phyloP scores from a whole-genome alignment of 2,113 vertebrate species.

The Aegotheles bennettii region DNA sequence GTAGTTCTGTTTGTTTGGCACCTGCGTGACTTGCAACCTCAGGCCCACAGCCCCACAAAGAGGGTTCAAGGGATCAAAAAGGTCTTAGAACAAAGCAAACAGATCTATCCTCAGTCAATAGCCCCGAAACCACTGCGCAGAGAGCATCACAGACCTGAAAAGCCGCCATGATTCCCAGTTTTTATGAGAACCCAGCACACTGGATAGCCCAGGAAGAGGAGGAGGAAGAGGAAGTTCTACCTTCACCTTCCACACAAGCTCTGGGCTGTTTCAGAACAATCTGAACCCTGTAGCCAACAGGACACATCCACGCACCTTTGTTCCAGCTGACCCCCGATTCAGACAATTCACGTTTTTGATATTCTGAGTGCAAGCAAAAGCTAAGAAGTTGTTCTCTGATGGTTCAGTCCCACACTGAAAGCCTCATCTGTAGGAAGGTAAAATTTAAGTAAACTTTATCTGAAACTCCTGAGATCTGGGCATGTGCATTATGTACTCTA shows the following conservation, averaged over 20 bases:
- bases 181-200: background rate
- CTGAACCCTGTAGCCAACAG: background rate
- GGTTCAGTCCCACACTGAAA: rapidly evolving
- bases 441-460: background rate
- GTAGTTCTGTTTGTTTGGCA: rapidly evolving
- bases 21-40: background rate
- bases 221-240: background rate
- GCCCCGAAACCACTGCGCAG: background rate
- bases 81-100: background rate
- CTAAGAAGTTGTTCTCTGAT: background rate
- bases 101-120: too few relatives aligned
- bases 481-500: rapidly evolving
- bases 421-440: rapidly evolving
- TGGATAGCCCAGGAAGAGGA: background rate
- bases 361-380: background rate
- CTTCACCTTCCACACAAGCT: background rate
- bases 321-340: background rate
- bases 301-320: background rate
- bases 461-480: background rate
- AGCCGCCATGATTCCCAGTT: background rate
- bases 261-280: background rate
- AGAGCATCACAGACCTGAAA: too few relatives aligned
- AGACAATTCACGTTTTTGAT: background rate
- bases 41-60: background rate
- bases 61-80: background rate